These are phyloP conservation scores for Apotomis turbidana DNA, from an alignment of 2,888 invertebrate genomes.

Conservation along the genomic window DNA sequence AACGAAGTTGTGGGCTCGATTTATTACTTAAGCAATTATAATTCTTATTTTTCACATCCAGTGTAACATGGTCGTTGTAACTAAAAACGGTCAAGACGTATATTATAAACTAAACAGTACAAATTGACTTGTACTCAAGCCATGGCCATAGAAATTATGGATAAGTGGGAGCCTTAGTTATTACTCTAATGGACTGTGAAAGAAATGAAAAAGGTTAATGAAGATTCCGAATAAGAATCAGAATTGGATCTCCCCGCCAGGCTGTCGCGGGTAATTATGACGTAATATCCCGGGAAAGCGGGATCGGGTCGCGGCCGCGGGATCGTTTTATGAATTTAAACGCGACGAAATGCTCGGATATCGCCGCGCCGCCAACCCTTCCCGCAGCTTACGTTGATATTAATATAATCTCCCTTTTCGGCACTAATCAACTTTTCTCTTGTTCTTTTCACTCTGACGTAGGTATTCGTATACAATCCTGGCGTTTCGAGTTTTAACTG, in stretches of 20 bases:
- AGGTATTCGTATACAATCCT: too few relatives aligned
- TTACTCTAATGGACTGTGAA: conserved; percentile 34
- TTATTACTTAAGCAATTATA: too few relatives aligned
- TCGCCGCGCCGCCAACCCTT: conserved; percentile 31
- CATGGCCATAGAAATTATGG: background rate
- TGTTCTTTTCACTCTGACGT: background rate
- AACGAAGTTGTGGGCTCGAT: too few relatives aligned
- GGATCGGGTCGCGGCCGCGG: conserved; percentile 36
- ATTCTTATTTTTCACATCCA: too few relatives aligned
- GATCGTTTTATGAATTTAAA: conserved; percentile 40
- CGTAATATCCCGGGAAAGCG: conserved; percentile 35
- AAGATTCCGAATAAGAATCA: conserved; percentile 37
- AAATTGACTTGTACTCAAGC: background rate
- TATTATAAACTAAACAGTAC: background rate
- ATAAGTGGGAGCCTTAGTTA: conserved; percentile 19
- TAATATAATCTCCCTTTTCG: conserved; percentile 31
- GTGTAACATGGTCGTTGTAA: background rate
- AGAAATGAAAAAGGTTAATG: conserved; percentile 39
- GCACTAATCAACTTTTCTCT: conserved; percentile 32
- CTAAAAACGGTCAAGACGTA: background rate
- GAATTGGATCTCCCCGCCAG: conserved; percentile 38
- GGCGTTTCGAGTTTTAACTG: too few relatives aligned
- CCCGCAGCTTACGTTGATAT: conserved; percentile 35
- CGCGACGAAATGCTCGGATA: conserved; percentile 37
- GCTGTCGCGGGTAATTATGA: conserved; percentile 42